These are phyloP conservation scores for Epinephelus malabaricus DNA, from an alignment of 2,797 vertebrate genomes.

Conservation along the genomic window DNA sequence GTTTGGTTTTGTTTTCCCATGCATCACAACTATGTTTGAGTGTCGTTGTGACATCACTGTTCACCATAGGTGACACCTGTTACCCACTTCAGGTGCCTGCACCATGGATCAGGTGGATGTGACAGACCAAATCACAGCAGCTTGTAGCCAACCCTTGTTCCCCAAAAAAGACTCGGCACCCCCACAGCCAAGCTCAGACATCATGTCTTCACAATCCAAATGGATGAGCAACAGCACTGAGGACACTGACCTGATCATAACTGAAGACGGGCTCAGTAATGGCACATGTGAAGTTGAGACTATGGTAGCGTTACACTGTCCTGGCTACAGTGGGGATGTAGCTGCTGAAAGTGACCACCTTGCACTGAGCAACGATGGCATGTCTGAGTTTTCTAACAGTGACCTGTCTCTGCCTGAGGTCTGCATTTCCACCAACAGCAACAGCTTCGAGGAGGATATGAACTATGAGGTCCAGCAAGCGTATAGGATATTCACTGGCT, in stretches of 20 bases:
- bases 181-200: conserved; percentile 29
- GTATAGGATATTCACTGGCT: conserved; percentile 91
- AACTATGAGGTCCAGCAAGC: conserved; percentile 93
- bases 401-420: conserved; percentile 81
- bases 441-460: conserved; percentile 83
- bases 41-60: conserved; percentile 45
- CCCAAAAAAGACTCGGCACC: conserved; percentile 31
- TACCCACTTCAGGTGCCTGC: conserved; percentile 54
- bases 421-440: conserved; percentile 77
- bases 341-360: conserved; percentile 42
- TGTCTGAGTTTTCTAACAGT: conserved; percentile 78
- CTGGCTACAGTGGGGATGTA: conserved; percentile 44
- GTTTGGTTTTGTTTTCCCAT: conserved; percentile 7
- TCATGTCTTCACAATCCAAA: conserved; percentile 65
- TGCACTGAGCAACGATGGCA: conserved; percentile 62
- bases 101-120: conserved; percentile 64
- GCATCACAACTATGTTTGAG: neutral
- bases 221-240: conserved; percentile 54
- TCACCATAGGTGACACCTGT: conserved; percentile 55
- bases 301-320: conserved; percentile 54
- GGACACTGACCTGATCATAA: conserved; percentile 30
- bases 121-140: conserved; percentile 61
- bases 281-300: conserved; percentile 69
- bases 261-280: conserved; percentile 70
- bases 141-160: conserved; percentile 45